Percentiles rank a stretch among this genome's conserved stretches.
Conservation (phyloP, 2,113 vertebrate genomes). For the Corythoichthys haematopterus region DNA sequence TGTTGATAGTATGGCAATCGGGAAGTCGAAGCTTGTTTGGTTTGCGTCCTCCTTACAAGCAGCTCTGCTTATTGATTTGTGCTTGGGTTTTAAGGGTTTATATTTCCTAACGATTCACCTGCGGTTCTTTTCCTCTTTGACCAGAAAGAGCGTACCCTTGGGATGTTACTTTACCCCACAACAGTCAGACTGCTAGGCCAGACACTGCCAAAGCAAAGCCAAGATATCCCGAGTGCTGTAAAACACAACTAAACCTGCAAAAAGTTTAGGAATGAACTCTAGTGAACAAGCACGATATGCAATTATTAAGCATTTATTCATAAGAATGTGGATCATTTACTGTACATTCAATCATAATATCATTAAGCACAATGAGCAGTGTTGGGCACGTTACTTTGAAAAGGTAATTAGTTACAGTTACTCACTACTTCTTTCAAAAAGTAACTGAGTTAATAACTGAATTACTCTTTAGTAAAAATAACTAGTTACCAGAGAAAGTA, state of each 20-base stretch:
- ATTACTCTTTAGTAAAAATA: too few relatives aligned
- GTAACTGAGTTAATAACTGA: too few relatives aligned
- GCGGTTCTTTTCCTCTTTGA: constrained; percentile 67
- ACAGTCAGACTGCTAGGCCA: constrained; percentile 30
- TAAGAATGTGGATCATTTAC: too few relatives aligned
- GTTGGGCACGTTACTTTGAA: too few relatives aligned
- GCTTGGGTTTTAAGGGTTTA: constrained; percentile 66
- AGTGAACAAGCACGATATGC: too few relatives aligned
- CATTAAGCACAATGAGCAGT: too few relatives aligned
- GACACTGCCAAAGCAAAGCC: constrained; percentile 23
- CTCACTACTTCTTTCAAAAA: too few relatives aligned
- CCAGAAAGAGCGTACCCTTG: constrained; percentile 63
- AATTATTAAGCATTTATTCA: not conserved
- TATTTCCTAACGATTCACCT: constrained; percentile 71
- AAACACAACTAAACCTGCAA: constrained; percentile 17
- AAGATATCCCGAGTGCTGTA: constrained; percentile 22
- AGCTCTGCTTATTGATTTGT: constrained; percentile 69
- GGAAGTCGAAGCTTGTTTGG: constrained; percentile 62
- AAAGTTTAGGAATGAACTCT: constrained; percentile 7
- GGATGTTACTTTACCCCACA: constrained; percentile 46
- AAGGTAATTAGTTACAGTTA: too few relatives aligned
- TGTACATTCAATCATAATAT: too few relatives aligned
- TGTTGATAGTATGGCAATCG: constrained; percentile 65
- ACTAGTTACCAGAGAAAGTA: too few relatives aligned
- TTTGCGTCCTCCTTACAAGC: constrained; percentile 57